These are phyloP conservation scores for Platerodrilus igneus DNA, from an alignment of 2,888 invertebrate species.

Conservation along the genomic window DNA sequence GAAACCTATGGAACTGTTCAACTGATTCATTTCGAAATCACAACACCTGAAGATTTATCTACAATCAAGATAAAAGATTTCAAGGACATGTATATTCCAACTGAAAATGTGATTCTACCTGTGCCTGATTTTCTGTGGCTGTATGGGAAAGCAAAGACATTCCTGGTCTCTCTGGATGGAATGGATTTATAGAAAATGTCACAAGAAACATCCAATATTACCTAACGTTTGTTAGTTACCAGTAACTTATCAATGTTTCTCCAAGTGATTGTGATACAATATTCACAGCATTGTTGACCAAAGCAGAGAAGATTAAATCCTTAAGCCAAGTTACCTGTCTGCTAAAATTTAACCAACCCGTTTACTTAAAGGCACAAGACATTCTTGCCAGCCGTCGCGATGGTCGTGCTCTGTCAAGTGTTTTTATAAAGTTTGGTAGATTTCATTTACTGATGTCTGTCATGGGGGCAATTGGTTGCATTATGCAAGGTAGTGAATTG, in stretches of 20 bases:
- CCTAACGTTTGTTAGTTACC: conserved; percentile 11
- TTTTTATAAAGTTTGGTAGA: too few species aligned
- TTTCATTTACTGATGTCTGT: conserved; percentile 7
- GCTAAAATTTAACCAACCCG: conserved; percentile 7
- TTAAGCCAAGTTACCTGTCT: conserved; percentile 6
- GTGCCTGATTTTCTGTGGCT: conserved; percentile 14
- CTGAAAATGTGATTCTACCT: conserved; percentile 11
- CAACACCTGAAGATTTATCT: conserved; percentile 11
- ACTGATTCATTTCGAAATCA: conserved; percentile 11
- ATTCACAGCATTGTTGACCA: conserved; percentile 7
- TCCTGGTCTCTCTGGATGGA: conserved; percentile 10
- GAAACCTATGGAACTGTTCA: conserved; percentile 10
- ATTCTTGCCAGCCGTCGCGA: conserved; percentile 5
- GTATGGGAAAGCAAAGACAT: conserved; percentile 13
- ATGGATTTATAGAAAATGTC: conserved; percentile 12
- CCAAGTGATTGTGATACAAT: conserved; percentile 6
- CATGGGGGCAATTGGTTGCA: conserved; percentile 3
- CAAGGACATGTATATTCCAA: conserved; percentile 7
- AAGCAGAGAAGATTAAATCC: conserved; percentile 11
- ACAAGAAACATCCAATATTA: conserved; percentile 12
- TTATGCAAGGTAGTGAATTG: conserved; percentile 2
- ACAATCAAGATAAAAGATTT: conserved; percentile 11
- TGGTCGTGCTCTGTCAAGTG: conserved; percentile 2
- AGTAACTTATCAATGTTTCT: conserved; percentile 8
- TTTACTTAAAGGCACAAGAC: conserved; percentile 12